A percentile compares a stretch with the other conserved stretches of the same genome.
Evolutionary conservation across 2,797 vertebrate species (phyloP).

Genomic region (Onychomys arenicola): DNA sequence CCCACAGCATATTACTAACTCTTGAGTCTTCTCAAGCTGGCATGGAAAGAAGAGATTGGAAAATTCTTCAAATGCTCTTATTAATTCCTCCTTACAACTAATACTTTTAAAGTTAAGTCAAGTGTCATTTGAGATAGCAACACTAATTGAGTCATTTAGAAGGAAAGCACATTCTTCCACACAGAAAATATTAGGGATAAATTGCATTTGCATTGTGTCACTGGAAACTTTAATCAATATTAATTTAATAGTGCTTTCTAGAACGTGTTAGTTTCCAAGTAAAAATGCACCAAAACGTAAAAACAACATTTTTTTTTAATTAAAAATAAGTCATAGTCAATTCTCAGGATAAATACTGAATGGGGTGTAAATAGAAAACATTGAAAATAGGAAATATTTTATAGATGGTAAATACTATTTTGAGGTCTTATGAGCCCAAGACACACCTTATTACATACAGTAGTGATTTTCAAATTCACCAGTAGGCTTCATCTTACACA

Average conservation of each 20-base stretch:
- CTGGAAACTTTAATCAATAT: slow-evolving; percentile 57
- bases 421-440: slow-evolving; percentile 5
- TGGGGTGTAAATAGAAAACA: slow-evolving; percentile 20
- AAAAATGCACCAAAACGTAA: slow-evolving; percentile 32
- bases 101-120: slow-evolving; percentile 59
- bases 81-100: slow-evolving; percentile 51
- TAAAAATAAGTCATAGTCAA: not conserved
- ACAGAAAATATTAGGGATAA: slow-evolving; percentile 62
- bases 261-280: slow-evolving; percentile 51
- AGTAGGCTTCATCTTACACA: not conserved
- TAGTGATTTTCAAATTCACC: not conserved
- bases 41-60: not conserved
- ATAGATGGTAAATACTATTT: not conserved
- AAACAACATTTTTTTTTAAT: slow-evolving; percentile 50
- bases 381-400: not conserved
- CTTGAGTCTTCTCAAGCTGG: slow-evolving; percentile 5
- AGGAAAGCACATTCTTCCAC: slow-evolving; percentile 44
- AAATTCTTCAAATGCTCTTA: slow-evolving; percentile 41
- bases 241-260: slow-evolving; percentile 56
- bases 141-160: slow-evolving; percentile 52
- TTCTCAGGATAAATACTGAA: slow-evolving; percentile 51
- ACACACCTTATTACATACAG: not conserved
- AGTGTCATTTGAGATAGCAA: slow-evolving; percentile 44
- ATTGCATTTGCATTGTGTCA: slow-evolving; percentile 18
- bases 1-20: slow-evolving; percentile 27